Evolutionary conservation across 2,797 vertebrate genomes (phyloP), one percentile per base, ranked within the genome.

Genomic region (Heliangelus exortis): DNA sequence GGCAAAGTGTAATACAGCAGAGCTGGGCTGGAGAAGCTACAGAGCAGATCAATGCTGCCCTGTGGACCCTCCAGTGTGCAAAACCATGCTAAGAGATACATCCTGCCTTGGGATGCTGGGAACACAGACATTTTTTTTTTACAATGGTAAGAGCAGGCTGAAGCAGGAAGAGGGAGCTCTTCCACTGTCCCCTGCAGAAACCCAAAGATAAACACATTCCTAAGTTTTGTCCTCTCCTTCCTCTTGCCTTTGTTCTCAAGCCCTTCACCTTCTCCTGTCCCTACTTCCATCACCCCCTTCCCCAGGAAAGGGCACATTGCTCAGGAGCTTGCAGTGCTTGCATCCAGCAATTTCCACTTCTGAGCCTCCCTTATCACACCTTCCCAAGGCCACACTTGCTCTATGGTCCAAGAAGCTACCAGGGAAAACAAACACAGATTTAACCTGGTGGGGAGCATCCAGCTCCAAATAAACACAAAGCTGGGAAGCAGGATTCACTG

Each of bases 151-250:
- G 21, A 86, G 68, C 88, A 16, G 9, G 48, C 61, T 83, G 84
- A 39, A 72, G 80, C 83, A 93, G 90, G 68, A 91, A 90, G 88
- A 92, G 92, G 91, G 91, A 96, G 89, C 86, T 94, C 90, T 92
- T 91, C 88, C 72, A 36, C 86, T 80, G 74, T 92, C 50, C 81
- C 89, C 88, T 45, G 84, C 34, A 77, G 67, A 79, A 87, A 91
- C 31, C 34, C 85, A 68, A 85, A 67, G 67, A 86, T 21, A 71
- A 69, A 31, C 82, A 23, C 65, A 48, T 51, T 82, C n/a, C 78
- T 7, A 26, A 65, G 36, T 51, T 91, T 57, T 80, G 47, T 63
- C 71, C 36, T 74, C 34, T 77, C 62, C 72, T 93, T 90, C 54
- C n/a, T 84, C 58, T 66, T 15, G 10, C 45, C 62, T 86, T 84